Percentiles rank a stretch among this genome's conserved stretches.
Evolutionary conservation across 2,797 vertebrate species (phyloP).

Genomic region (Enteromius paludinosus): DNA sequence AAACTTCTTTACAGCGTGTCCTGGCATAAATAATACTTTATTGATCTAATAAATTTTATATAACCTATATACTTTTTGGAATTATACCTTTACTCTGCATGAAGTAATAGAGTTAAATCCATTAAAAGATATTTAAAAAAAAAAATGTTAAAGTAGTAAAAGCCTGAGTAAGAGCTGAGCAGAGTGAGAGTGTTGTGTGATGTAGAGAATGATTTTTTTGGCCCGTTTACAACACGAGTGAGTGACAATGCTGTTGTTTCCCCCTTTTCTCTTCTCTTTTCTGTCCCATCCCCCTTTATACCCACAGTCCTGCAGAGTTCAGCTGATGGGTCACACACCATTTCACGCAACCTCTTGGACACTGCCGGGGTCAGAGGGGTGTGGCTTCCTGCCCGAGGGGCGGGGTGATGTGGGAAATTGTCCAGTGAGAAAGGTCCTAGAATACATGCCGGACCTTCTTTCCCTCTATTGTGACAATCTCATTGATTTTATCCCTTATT

Average conservation of each 20-base stretch:
- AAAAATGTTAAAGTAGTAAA: not conserved
- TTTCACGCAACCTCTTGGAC: slow-evolving; percentile 72
- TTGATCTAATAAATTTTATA: too few relatives aligned
- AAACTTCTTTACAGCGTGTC: not conserved
- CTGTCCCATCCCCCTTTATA: slow-evolving; percentile 28
- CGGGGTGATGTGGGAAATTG: slow-evolving; percentile 50
- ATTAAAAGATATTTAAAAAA: not conserved
- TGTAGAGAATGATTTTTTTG: not conserved
- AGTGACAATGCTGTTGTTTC: slow-evolving; percentile 32
- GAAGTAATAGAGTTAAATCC: not conserved
- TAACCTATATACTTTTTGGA: not conserved
- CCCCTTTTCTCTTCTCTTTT: not conserved
- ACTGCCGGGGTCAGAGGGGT: slow-evolving; percentile 73
- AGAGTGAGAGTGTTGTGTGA: not conserved
- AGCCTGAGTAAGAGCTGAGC: not conserved
- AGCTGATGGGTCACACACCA: slow-evolving; percentile 73
- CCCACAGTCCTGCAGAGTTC: slow-evolving; percentile 62
- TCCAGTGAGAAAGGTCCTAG: slow-evolving; percentile 61
- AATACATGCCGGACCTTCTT: slow-evolving; percentile 61
- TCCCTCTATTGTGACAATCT: slow-evolving; percentile 60
- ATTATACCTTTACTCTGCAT: not conserved
- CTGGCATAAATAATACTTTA: not conserved
- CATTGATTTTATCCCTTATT: slow-evolving; percentile 75
- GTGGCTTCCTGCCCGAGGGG: slow-evolving; percentile 62
- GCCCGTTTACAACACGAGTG: slow-evolving; percentile 12